Percentiles rank a stretch among this genome's conserved stretches.
phyloP scores from a whole-genome alignment of 2,113 vertebrate species.

The Fukomys damarensis region DNA sequence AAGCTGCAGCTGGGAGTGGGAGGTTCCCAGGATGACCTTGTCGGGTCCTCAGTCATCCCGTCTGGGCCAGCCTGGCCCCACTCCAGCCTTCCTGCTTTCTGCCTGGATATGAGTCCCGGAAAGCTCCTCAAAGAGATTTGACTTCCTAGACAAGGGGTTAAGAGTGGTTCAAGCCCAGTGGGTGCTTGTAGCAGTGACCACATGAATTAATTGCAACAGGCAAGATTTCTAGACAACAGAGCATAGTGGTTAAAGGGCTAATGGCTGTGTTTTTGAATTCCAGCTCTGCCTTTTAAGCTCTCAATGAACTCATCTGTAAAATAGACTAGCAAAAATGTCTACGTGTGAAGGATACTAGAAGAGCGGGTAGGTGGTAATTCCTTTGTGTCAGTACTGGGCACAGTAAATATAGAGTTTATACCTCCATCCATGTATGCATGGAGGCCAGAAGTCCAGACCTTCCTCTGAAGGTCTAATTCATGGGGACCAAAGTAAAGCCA shows the following conservation, averaged over 20 bases:
- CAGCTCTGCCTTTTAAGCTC: not conserved
- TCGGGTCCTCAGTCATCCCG: not conserved
- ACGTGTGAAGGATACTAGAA: not conserved
- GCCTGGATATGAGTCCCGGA: not conserved
- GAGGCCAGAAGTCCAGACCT: not conserved
- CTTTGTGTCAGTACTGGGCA: not conserved
- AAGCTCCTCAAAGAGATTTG: not conserved
- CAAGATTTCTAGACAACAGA: not conserved
- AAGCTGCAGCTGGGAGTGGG: not conserved
- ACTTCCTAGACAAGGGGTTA: not conserved
- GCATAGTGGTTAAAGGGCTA: not conserved
- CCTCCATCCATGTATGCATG: not conserved
- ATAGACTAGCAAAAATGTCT: not conserved
- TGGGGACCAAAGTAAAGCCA: not conserved
- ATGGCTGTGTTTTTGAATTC: not conserved
- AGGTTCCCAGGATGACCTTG: not conserved
- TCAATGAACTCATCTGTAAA: constrained; percentile 16
- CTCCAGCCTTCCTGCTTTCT: not conserved
- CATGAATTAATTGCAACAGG: not conserved
- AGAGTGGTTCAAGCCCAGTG: not conserved
- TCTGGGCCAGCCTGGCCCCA: not conserved
- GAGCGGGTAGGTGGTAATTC: not conserved
- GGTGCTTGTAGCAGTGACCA: not conserved
- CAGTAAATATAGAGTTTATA: not conserved
- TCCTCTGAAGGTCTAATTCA: not conserved